phyloP scores from a whole-genome alignment of 2,888 invertebrate species.

The Drosophila heteroneura region DNA sequence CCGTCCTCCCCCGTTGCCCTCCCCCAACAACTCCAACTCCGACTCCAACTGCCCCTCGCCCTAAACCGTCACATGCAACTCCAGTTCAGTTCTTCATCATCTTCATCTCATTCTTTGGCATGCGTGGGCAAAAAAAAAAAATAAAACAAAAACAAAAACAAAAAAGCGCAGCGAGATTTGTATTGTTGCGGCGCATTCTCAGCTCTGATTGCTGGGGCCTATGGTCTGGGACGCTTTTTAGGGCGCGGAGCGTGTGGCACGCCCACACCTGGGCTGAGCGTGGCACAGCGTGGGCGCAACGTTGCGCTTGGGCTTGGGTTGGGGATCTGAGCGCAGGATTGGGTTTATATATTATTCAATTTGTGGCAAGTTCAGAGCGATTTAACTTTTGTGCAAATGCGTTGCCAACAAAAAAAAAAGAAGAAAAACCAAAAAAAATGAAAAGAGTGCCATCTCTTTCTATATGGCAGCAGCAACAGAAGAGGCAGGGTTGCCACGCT shows the following conservation, averaged over 20 bases:
- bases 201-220: slow-evolving; percentile 9
- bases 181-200: slow-evolving; percentile 18
- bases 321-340: slow-evolving; percentile 50
- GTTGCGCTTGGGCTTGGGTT: background rate
- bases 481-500: slow-evolving; percentile 12
- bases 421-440: background rate
- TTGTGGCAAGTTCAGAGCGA: slow-evolving; percentile 42
- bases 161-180: slow-evolving; percentile 12
- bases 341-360: slow-evolving; percentile 53
- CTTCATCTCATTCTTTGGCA: slow-evolving; percentile 9
- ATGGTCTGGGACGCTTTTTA: background rate
- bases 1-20: no score
- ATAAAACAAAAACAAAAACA: background rate
- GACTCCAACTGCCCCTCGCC: background rate
- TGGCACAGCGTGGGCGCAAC: slow-evolving; percentile 58
- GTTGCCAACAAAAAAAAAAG: background rate
- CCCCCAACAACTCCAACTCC: background rate
- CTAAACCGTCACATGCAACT: background rate
- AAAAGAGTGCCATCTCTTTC: background rate
- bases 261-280: slow-evolving; percentile 14
- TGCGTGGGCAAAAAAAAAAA: slow-evolving; percentile 45
- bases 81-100: background rate
- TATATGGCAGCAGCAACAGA: background rate
- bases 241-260: slow-evolving; percentile 34
- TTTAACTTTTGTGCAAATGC: slow-evolving; percentile 42